phyloP scores from a whole-genome alignment of 1,140 invertebrate genomes.

The Habropoda laboriosa region DNA sequence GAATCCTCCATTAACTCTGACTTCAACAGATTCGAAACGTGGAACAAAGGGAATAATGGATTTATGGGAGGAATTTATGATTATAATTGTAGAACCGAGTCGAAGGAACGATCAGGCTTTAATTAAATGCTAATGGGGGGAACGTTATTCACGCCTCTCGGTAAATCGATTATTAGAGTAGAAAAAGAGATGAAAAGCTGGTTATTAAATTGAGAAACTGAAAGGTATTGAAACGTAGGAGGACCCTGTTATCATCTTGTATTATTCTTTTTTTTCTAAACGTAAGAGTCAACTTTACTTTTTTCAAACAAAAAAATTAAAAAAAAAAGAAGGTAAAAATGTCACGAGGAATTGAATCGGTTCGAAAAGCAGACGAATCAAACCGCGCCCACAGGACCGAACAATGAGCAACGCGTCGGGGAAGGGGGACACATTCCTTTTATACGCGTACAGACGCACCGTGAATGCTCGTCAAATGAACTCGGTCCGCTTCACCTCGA shows the following conservation, averaged over 20 bases:
- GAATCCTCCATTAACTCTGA: too few relatives aligned
- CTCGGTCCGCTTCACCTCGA: conserved; percentile 20
- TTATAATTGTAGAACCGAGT: not conserved
- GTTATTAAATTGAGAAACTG: not conserved
- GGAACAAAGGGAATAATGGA: too few relatives aligned
- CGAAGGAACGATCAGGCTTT: not conserved
- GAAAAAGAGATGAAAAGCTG: not conserved
- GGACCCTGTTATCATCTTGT: not conserved
- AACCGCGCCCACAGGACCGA: conserved; percentile 23
- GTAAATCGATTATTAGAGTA: not conserved
- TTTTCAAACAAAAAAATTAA: not conserved
- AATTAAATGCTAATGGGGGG: not conserved
- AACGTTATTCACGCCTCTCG: not conserved
- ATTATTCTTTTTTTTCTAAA: not conserved
- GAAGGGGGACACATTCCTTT: conserved; percentile 43
- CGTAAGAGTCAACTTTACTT: not conserved
- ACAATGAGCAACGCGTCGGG: conserved; percentile 17
- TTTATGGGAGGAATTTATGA: not conserved
- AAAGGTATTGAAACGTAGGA: not conserved
- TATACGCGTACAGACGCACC: conserved; percentile 7
- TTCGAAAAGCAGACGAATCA: conserved; percentile 7
- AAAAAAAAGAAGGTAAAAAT: not conserved
- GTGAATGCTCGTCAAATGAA: conserved; percentile 9
- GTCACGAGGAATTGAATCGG: not conserved
- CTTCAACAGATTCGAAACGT: not conserved